Percentiles rank a stretch among this genome's conserved stretches.
phyloP scores from a whole-genome alignment of 1,140 invertebrate species.

The Neodiprion lecontei region DNA sequence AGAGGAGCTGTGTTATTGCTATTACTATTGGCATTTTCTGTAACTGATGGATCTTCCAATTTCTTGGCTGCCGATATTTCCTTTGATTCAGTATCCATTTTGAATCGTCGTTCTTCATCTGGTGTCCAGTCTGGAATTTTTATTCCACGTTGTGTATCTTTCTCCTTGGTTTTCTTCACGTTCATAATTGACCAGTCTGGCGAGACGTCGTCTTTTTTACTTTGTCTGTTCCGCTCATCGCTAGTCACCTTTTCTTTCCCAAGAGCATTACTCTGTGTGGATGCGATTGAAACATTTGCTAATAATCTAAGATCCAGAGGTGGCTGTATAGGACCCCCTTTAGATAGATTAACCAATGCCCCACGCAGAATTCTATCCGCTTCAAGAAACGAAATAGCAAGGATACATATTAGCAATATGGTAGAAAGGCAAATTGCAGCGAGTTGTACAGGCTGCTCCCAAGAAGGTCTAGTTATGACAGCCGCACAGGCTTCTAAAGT shows the following conservation, averaged over 20 bases:
- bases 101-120: slow-evolving; percentile 51
- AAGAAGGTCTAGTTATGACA: slow-evolving; percentile 77
- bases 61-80: slow-evolving; percentile 35
- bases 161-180: slow-evolving; percentile 43
- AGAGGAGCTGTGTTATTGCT: neutral
- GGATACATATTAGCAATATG: slow-evolving; percentile 70
- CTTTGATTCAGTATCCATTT: slow-evolving; percentile 49
- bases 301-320: slow-evolving; percentile 67
- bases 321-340: slow-evolving; percentile 61
- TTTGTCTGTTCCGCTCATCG: slow-evolving; percentile 34
- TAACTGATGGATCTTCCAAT: slow-evolving; percentile 24
- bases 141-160: slow-evolving; percentile 38
- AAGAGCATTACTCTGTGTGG: slow-evolving; percentile 32
- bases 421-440: slow-evolving; percentile 69
- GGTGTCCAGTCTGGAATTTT: slow-evolving; percentile 48
- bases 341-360: slow-evolving; percentile 58
- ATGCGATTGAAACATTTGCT: slow-evolving; percentile 42
- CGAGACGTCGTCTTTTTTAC: slow-evolving; percentile 33
- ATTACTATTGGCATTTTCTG: slow-evolving; percentile 12
- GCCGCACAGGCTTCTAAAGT: slow-evolving; percentile 77
- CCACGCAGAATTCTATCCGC: slow-evolving; percentile 74
- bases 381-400: slow-evolving; percentile 77
- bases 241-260: slow-evolving; percentile 30
- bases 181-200: slow-evolving; percentile 46
- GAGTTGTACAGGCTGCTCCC: slow-evolving; percentile 81